Percentiles rank a stretch among this genome's conserved stretches.
These are phyloP conservation scores for Agapornis roseicollis DNA, from an alignment of 2,113 vertebrate genomes.

Conservation along the genomic window DNA sequence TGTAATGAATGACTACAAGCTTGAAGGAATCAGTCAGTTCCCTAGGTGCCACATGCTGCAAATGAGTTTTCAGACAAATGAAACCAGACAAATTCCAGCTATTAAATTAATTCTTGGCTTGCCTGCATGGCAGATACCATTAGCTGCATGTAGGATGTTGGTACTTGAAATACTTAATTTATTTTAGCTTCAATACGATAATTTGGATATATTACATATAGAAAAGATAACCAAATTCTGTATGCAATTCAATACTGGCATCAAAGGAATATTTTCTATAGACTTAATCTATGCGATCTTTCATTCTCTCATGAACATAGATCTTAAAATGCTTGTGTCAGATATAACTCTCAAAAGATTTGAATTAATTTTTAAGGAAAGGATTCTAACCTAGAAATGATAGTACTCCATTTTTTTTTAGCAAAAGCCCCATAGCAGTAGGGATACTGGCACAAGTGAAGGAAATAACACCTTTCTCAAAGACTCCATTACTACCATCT, in stretches of 20 bases:
- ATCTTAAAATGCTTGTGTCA: background rate
- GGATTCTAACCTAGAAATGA: background rate
- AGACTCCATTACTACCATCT: background rate
- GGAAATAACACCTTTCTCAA: background rate
- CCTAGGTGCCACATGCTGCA: background rate
- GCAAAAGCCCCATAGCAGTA: background rate
- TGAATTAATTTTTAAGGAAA: background rate
- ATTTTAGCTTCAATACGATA: background rate
- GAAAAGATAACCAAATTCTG: background rate
- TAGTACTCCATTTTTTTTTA: background rate
- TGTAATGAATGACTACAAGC: background rate
- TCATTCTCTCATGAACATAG: background rate
- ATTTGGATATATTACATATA: background rate
- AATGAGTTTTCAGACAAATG: constrained; percentile 25
- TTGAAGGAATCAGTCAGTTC: background rate
- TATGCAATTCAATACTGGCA: background rate
- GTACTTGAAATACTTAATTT: background rate
- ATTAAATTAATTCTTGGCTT: background rate
- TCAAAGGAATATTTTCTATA: background rate
- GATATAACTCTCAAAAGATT: background rate
- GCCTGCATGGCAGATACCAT: background rate
- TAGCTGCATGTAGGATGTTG: background rate
- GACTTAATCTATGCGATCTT: background rate
- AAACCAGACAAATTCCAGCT: background rate
- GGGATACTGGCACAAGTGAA: background rate